A percentile compares a stretch with the other conserved stretches of the same genome.
Conservation (phyloP, 2,113 vertebrate genomes). For the Hemiprocne comata region DNA sequence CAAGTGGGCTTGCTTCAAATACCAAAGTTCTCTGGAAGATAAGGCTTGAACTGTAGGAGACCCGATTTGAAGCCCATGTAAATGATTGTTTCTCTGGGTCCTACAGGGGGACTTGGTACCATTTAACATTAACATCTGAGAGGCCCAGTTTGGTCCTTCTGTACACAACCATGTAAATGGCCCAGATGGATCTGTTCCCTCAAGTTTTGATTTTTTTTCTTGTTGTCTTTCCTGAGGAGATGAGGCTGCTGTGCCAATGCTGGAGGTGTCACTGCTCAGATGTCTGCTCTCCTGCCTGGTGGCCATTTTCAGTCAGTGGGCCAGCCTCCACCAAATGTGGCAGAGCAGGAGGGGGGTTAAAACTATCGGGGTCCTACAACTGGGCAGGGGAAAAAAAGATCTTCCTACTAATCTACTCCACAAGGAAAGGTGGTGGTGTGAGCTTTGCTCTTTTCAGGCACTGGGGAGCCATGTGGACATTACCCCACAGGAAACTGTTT, state of each 20-base stretch:
- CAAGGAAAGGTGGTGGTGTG: background rate
- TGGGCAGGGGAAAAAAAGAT: background rate
- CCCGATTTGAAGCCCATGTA: background rate
- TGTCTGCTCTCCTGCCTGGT: background rate
- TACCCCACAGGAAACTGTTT: background rate
- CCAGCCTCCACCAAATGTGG: background rate
- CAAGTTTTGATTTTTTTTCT: fast-evolving
- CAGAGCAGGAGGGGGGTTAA: background rate
- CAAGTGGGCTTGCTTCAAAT: background rate
- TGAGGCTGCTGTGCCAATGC: background rate
- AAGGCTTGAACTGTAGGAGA: background rate
- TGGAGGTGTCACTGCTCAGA: background rate
- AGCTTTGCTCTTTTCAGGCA: background rate
- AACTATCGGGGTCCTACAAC: background rate
- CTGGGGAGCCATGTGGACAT: background rate
- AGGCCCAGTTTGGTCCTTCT: background rate
- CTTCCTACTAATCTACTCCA: background rate
- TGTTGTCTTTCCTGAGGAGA: background rate
- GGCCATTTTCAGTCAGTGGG: background rate
- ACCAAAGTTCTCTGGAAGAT: background rate
- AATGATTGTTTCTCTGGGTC: background rate
- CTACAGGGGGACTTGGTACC: background rate
- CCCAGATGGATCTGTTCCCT: background rate
- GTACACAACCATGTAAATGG: fast-evolving
- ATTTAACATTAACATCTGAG: background rate